These are phyloP conservation scores for Clarias batrachus DNA, from an alignment of 2,113 vertebrate species.

Conservation along the genomic window DNA sequence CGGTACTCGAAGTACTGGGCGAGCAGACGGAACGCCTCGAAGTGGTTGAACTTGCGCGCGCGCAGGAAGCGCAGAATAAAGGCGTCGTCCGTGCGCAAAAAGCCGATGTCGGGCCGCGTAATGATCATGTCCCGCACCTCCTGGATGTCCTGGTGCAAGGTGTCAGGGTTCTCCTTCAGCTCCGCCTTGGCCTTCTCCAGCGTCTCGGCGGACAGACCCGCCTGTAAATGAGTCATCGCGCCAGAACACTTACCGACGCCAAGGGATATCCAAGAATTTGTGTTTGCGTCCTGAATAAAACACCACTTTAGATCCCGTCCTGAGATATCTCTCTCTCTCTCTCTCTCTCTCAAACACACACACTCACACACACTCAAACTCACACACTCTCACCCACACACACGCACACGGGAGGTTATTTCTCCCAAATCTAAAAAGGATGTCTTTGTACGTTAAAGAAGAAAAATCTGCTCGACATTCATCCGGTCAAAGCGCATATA, in stretches of 20 bases:
- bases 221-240: conserved; percentile 96
- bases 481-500: conserved; percentile 26
- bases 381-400: not conserved
- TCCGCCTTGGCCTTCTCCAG: conserved; percentile 97
- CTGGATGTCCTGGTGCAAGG: conserved; percentile 97
- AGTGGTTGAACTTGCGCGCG: conserved; percentile 97
- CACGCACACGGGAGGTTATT: conserved; percentile 6
- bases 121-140: conserved; percentile 99
- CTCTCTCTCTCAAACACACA: not conserved
- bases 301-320: conserved; percentile 20
- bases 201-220: conserved; percentile 94
- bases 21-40: conserved; percentile 94
- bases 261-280: not conserved
- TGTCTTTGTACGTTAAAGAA: not conserved
- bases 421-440: conserved; percentile 13
- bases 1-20: conserved; percentile 98
- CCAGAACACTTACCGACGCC: conserved; percentile 46
- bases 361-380: not conserved
- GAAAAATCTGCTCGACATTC: conserved; percentile 36
- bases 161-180: conserved; percentile 96
- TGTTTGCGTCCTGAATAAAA: conserved; percentile 59
- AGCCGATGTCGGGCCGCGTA: conserved; percentile 96
- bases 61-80: conserved; percentile 95
- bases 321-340: not conserved
- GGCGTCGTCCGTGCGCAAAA: conserved; percentile 95